These are phyloP conservation scores for Papilio machaon DNA, from an alignment of 1,140 invertebrate genomes.

Conservation along the genomic window DNA sequence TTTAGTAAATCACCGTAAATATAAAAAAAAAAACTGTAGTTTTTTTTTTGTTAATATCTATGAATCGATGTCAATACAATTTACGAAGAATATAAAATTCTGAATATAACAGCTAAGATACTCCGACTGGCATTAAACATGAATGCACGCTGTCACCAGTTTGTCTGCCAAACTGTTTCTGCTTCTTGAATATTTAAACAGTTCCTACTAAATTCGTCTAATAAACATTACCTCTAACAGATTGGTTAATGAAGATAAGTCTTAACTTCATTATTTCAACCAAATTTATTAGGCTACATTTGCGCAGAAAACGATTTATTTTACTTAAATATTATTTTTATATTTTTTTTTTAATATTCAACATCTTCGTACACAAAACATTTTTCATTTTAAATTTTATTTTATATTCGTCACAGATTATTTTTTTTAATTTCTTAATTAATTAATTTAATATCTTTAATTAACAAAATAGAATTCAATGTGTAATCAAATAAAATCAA, in stretches of 20 bases:
- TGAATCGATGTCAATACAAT: neutral
- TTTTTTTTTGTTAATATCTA: neutral
- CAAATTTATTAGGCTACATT: neutral
- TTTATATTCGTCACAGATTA: no score
- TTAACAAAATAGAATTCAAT: no score
- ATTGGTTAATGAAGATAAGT: neutral
- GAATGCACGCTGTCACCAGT: neutral
- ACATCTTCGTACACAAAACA: no score
- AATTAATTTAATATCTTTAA: no score
- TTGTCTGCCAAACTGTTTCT: neutral
- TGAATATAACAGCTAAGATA: neutral
- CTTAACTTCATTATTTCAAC: neutral
- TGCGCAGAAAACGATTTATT: neutral
- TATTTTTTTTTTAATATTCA: no score
- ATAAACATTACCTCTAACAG: neutral
- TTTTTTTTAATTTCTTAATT: no score
- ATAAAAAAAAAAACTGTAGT: no score
- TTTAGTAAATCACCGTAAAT: no score
- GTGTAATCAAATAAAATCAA: neutral
- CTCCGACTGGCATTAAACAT: neutral
- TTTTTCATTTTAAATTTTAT: no score
- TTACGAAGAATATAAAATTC: neutral
- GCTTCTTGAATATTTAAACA: slow-evolving; percentile 9
- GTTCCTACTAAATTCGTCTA: neutral
- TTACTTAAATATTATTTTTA: no score